Percentiles rank a stretch among this genome's conserved stretches.
Evolutionary conservation across 2,113 vertebrate genomes (phyloP).

Genomic region (Polypterus senegalus): DNA sequence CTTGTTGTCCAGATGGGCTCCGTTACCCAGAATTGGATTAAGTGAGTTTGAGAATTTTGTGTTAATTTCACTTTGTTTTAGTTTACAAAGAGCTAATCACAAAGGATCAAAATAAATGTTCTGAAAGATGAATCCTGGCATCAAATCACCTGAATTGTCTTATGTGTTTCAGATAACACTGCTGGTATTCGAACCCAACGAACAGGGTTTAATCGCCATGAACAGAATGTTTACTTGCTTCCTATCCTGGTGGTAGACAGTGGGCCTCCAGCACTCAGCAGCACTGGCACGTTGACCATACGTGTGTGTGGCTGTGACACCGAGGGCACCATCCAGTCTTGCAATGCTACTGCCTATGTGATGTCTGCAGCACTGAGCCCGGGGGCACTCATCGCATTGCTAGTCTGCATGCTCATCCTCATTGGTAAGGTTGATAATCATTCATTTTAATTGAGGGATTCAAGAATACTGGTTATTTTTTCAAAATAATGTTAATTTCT

Average conservation of each 20-base stretch:
- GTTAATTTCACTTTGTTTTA: no score
- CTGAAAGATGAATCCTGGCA: background rate
- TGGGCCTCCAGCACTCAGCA: slow-evolving; percentile 81
- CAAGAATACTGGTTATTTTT: no score
- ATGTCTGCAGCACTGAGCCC: slow-evolving; percentile 82
- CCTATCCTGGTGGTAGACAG: slow-evolving; percentile 90
- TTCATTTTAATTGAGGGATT: no score
- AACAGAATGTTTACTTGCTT: slow-evolving; percentile 85
- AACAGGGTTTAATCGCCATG: slow-evolving; percentile 82
- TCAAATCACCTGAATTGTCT: background rate
- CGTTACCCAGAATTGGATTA: no score
- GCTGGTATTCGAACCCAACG: slow-evolving; percentile 77
- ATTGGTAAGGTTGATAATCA: slow-evolving; percentile 64
- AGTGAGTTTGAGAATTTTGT: no score
- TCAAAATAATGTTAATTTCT: no score
- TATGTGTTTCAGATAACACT: slow-evolving; percentile 66
- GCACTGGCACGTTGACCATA: slow-evolving; percentile 89
- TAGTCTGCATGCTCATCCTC: slow-evolving; percentile 90
- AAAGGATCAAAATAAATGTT: no score
- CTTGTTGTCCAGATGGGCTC: no score
- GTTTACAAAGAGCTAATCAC: no score
- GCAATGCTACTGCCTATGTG: slow-evolving; percentile 79
- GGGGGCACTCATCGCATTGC: slow-evolving; percentile 81
- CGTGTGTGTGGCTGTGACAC: slow-evolving; percentile 82
- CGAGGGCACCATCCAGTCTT: slow-evolving; percentile 78